These are phyloP conservation scores for Drosophila malerkotliana DNA, from an alignment of 1,140 invertebrate genomes.

Conservation along the genomic window DNA sequence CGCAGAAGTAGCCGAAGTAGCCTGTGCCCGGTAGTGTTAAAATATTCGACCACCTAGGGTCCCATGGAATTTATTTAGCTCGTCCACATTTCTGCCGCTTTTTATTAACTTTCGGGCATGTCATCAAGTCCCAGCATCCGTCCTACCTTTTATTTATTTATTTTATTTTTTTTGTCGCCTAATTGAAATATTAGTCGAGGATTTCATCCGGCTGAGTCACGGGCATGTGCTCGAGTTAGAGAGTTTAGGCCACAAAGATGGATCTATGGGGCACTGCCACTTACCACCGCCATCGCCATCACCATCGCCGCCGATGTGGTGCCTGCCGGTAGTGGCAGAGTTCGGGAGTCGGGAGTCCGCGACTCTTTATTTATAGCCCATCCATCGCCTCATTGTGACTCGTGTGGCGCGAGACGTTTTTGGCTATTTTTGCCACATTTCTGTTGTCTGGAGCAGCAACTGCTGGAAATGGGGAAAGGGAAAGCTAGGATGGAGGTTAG, in stretches of 20 bases:
- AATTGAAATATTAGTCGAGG: conserved; percentile 79
- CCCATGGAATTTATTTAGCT: conserved; percentile 78
- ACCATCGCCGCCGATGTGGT: no score
- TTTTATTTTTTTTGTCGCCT: conserved; percentile 35
- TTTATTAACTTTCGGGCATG: conserved; percentile 74
- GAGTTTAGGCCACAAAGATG: conserved; percentile 31
- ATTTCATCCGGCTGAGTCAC: conserved; percentile 50
- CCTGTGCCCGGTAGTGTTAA: conserved; percentile 77
- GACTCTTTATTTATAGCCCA: conserved; percentile 73
- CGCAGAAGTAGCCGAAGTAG: conserved; percentile 21
- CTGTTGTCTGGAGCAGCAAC: conserved; percentile 54
- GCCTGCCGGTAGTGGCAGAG: conserved; percentile 1
- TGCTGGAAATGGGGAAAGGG: conserved; percentile 58
- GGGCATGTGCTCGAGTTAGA: conserved; percentile 44
- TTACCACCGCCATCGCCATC: background rate
- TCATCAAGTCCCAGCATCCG: conserved; percentile 56
- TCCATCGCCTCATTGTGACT: conserved; percentile 72
- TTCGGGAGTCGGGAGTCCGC: conserved; percentile 57
- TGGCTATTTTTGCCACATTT: conserved; percentile 75
- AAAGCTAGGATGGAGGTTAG: background rate
- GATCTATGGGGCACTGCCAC: conserved; percentile 13
- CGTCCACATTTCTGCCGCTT: conserved; percentile 78
- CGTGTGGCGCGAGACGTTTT: conserved; percentile 63
- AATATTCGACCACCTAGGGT: conserved; percentile 83
- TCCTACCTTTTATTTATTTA: background rate